Base-by-base conservation (phyloP, 2,888 invertebrate species). In the Calameuta idolon region DNA sequence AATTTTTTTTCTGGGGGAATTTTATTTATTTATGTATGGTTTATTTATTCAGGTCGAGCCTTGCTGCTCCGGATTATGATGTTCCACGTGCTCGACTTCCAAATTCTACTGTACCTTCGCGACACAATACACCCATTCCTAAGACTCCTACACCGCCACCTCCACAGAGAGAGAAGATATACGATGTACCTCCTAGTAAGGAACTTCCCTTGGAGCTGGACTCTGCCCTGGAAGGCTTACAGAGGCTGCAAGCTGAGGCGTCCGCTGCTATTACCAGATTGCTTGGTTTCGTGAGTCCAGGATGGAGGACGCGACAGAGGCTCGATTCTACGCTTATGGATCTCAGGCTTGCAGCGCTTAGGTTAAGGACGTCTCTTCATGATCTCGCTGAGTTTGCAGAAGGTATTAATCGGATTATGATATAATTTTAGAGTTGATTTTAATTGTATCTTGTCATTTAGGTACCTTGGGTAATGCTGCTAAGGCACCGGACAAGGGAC, bases 311-410 rank as follows among this genome's bases (percentile, higher is more conserved):
- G 81, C 94, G 94, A 81, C 96, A 96, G 37, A 95, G 96, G 88
- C 92, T 98, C 80, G 96, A 97, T 84, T 94, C 95, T 30, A 95
- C 95, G 79, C 92, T 97, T 73, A 94, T 96, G 92, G 97, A 98
- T 89, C 95, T 98, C 71, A 96, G 96, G 92, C 93, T 97, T 83
- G 95, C 97, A 11, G 96, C 96, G 73, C 94, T 95, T 11, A 93
- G 96, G 76, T 93, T 98, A 74, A 94, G 96, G 83, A 96, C 96
- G 4, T 95, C 97, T 1, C 92, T 98, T 55, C 96, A 97, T 90
- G 97, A 98, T 92, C 94, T 98, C 79, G 95, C 97, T 0, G 96
- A 97, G 84, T 98, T 98, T 90, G 95, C 96, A 0, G 97, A 97
- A 91, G 97, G 98, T 82, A 80, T 76, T 74, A 69, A 15, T 23